Base-by-base conservation (phyloP, 1,140 invertebrate genomes). In the Rhyzopertha dominica region DNA sequence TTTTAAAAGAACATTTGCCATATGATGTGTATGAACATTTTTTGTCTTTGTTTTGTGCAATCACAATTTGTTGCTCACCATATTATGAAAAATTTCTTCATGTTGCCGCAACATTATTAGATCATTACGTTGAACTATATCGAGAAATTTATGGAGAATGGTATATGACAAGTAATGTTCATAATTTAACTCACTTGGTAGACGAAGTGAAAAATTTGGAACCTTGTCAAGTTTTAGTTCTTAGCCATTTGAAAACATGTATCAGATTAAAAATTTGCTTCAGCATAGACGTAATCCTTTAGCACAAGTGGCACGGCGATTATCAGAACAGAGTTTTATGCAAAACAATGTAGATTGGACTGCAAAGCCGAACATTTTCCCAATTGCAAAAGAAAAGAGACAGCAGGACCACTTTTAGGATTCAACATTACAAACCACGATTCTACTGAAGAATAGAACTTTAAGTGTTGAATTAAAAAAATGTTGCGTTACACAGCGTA, bases 161-260 rank as follows among this genome's bases (percentile, higher is more conserved):
- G n/a, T 35, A 10, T 25, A 40, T 49, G 13, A 29, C 31, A 25
- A 49, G 47, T 34, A 49, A 49, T 24, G 36, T 59, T 7, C 57
- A 59, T 40, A 56, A 53, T 55, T 29, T 54, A 19, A 13, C 34
- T 23, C 53, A 58, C 40, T 12, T 61, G 10, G 44, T 54, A 34
- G 54, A 53, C 23, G 59, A 58, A 12, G 56, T 61, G 7, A 42
- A 31, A 45, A 53, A 20, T 61, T 54, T 41, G 56, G 51, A 1
- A 12, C 29, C n/a, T 40, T 61, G 29, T 51, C 46, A 35, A 34
- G 19, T 24, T 56, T 58, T 29, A 54, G 26, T 29, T 43, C 57
- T 10, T 60, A 54, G 36, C 51, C 50, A 0, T 62, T 62, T 40
- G 55, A 62, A 38, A 58, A 51, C 44, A 34, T 49, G 7, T 46